Conservation (phyloP, 2,113 vertebrate genomes). For the Psophia crepitans region DNA sequence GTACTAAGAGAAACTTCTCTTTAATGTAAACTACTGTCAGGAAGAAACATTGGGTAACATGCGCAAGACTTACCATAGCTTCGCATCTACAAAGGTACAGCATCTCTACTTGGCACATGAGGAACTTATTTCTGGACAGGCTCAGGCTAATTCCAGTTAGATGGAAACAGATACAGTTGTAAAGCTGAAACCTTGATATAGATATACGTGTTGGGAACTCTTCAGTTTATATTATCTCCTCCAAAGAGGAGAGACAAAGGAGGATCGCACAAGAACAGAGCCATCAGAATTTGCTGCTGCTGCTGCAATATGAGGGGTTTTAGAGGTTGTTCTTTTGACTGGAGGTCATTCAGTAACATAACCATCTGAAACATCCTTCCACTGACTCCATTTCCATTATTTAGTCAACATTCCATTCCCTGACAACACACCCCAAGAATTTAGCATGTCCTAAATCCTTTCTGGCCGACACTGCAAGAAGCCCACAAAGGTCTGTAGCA, state of each 20-base stretch:
- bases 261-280: background rate
- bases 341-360: background rate
- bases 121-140: background rate
- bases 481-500: background rate
- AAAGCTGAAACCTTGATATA: background rate
- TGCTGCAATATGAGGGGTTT: accelerated
- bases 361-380: background rate
- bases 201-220: background rate
- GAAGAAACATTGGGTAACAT: background rate
- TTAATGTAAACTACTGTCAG: background rate
- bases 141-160: background rate
- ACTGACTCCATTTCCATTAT: background rate
- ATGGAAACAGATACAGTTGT: background rate
- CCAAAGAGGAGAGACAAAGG: background rate
- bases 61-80: background rate
- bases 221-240: background rate
- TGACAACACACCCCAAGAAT: background rate
- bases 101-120: background rate
- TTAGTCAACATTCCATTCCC: too few relatives aligned
- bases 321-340: background rate
- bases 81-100: background rate
- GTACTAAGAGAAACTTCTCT: background rate
- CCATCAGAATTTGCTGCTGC: background rate
- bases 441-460: background rate
- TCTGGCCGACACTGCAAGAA: background rate